Percentiles rank a stretch among this genome's conserved stretches.
phyloP scores from a whole-genome alignment of 2,888 invertebrate genomes.

The Chydorus sphaericus region DNA sequence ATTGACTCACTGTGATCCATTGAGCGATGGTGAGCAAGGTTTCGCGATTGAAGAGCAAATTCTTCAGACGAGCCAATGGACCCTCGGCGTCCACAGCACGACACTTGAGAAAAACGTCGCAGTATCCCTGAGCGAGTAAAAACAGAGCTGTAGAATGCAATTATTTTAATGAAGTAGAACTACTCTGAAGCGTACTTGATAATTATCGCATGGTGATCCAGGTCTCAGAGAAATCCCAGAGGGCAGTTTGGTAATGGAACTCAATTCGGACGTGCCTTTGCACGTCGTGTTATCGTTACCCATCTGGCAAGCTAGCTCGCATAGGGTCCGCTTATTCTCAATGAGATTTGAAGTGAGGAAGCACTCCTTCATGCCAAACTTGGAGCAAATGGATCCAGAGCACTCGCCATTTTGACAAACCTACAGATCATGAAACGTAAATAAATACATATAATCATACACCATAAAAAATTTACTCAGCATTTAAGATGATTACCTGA shows the following conservation, averaged over 20 bases:
- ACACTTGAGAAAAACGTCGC: constrained; percentile 98
- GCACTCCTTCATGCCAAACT: constrained; percentile 88
- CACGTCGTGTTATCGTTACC: constrained; percentile 57
- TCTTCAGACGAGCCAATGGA: constrained; percentile 88
- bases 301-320: constrained; percentile 93
- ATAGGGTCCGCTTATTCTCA: constrained; percentile 67
- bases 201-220: constrained; percentile 97
- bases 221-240: constrained; percentile 79
- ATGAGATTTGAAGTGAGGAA: constrained; percentile 70
- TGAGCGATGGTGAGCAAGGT: constrained; percentile 75
- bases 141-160: not conserved
- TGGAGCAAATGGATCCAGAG: constrained; percentile 84
- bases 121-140: constrained; percentile 60
- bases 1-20: constrained; percentile 65
- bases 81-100: constrained; percentile 98
- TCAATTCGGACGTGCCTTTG: constrained; percentile 76
- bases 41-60: constrained; percentile 78
- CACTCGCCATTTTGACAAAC: constrained; percentile 82
- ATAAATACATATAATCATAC: constrained; percentile 17
- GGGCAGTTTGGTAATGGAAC: constrained; percentile 47
- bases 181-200: constrained; percentile 45
- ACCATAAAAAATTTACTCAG: not conserved
- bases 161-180: not conserved
- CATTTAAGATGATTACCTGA: constrained; percentile 33
- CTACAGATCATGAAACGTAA: constrained; percentile 37